Evolutionary conservation across 1,140 invertebrate species (phyloP).

Genomic region (Drosophila pseudoananassae): DNA sequence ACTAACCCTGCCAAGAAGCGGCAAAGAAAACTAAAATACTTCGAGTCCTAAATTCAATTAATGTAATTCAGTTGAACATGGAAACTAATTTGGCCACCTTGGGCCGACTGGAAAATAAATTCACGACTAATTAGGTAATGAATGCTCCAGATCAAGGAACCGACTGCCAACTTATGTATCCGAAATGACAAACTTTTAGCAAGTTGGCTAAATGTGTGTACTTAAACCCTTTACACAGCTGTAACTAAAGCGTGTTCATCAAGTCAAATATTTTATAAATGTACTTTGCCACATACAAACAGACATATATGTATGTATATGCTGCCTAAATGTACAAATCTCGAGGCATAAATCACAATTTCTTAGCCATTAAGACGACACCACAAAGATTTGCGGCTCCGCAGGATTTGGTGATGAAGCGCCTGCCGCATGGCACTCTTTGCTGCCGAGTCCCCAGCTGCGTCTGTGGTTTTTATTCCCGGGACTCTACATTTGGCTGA

Average conservation of each 20-base stretch:
- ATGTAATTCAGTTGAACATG: constrained; percentile 40
- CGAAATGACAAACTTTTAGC: constrained; percentile 10
- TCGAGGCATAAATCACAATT: constrained; percentile 81
- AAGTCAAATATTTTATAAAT: constrained; percentile 16
- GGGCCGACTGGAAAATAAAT: constrained; percentile 26
- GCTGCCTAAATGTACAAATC: constrained; percentile 53
- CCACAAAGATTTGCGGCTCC: constrained; percentile 78
- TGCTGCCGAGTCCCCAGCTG: constrained; percentile 23
- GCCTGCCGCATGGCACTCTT: constrained; percentile 13
- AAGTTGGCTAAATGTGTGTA: constrained; percentile 15
- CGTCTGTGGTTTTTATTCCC: constrained; percentile 20
- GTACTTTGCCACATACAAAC: constrained; percentile 1
- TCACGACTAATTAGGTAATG: constrained; percentile 41
- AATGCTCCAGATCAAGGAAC: constrained; percentile 18
- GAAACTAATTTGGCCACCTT: constrained; percentile 46
- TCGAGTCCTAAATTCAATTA: constrained; percentile 37
- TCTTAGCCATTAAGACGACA: constrained; percentile 82
- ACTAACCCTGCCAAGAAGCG: not conserved
- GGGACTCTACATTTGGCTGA: constrained; percentile 3
- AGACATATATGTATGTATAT: constrained; percentile 10
- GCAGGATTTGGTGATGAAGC: constrained; percentile 64
- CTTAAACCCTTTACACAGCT: constrained; percentile 7
- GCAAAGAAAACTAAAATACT: constrained; percentile 10
- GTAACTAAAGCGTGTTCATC: constrained; percentile 31
- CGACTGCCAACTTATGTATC: not conserved